Percentiles rank a stretch among this genome's conserved stretches.
These are phyloP conservation scores for Larimichthys polyactis DNA, from an alignment of 2,113 vertebrate species.

Conservation along the genomic window DNA sequence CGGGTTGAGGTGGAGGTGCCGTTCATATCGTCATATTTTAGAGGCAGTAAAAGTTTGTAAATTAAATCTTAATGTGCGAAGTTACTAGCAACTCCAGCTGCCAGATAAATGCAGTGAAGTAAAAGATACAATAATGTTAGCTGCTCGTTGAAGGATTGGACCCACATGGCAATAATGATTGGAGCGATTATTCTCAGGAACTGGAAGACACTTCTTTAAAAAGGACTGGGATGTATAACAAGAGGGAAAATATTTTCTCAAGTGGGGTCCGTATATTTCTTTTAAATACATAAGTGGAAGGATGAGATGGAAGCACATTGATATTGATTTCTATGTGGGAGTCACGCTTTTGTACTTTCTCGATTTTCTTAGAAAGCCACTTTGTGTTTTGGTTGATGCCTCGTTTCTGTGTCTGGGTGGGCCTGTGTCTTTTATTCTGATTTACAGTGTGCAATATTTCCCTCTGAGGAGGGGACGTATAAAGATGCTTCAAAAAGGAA, in stretches of 20 bases:
- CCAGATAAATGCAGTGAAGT: neutral
- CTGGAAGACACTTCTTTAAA: neutral
- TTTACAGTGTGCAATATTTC: neutral
- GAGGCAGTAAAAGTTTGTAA: neutral
- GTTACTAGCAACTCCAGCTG: neutral
- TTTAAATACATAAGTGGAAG: neutral
- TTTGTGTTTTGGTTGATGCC: neutral
- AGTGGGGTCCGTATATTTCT: neutral
- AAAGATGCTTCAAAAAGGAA: neutral
- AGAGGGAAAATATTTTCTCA: constrained; percentile 1
- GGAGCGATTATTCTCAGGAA: constrained; percentile 1
- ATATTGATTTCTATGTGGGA: constrained; percentile 32
- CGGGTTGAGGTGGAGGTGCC: too few species aligned
- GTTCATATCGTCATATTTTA: neutral
- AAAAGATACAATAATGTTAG: neutral
- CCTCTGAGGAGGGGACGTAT: neutral
- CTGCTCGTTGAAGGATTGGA: neutral
- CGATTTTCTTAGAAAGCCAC: neutral
- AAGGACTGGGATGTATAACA: neutral
- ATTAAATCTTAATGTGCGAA: neutral
- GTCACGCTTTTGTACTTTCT: neutral
- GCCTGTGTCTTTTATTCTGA: neutral
- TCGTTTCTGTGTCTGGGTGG: neutral
- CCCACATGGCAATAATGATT: neutral
- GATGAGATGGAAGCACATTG: neutral